Conservation (phyloP, 2,797 vertebrate genomes). For the Phalloptychus januarius region DNA sequence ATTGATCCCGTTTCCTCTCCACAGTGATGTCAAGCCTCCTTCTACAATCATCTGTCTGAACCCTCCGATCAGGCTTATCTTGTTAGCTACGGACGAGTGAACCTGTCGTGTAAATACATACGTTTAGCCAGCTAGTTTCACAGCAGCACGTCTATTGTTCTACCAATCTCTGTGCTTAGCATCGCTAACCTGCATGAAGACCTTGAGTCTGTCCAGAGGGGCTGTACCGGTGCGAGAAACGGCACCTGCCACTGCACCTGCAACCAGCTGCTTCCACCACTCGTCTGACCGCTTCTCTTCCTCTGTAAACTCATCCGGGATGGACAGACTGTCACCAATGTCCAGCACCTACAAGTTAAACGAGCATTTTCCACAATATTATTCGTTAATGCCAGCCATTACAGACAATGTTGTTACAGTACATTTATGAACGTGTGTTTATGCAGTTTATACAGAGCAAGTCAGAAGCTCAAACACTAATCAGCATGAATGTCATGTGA, state of each 20-base stretch:
- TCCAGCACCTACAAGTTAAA: constrained; percentile 87
- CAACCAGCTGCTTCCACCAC: constrained; percentile 94
- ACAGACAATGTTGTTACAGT: background rate
- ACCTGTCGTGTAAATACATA: constrained; percentile 78
- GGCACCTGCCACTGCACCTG: constrained; percentile 90
- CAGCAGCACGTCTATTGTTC: background rate
- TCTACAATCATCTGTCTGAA: constrained; percentile 94
- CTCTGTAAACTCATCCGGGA: constrained; percentile 98
- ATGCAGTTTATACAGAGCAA: background rate
- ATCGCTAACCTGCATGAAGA: constrained; percentile 94
- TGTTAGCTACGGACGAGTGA: constrained; percentile 88
- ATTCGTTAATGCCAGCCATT: background rate
- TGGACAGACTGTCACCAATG: constrained; percentile 94
- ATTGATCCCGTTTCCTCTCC: constrained; percentile 97
- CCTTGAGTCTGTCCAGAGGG: constrained; percentile 94
- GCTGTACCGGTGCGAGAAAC: constrained; percentile 95
- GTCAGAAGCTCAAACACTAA: background rate
- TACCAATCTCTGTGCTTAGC: background rate
- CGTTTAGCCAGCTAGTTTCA: background rate
- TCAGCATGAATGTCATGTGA: background rate
- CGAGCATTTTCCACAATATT: background rate
- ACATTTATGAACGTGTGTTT: background rate
- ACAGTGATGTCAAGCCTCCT: constrained; percentile 90
- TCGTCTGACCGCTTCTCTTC: constrained; percentile 91
- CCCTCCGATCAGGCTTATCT: constrained; percentile 86